phyloP scores from a whole-genome alignment of 2,113 vertebrate genomes.

The Felis catus region DNA sequence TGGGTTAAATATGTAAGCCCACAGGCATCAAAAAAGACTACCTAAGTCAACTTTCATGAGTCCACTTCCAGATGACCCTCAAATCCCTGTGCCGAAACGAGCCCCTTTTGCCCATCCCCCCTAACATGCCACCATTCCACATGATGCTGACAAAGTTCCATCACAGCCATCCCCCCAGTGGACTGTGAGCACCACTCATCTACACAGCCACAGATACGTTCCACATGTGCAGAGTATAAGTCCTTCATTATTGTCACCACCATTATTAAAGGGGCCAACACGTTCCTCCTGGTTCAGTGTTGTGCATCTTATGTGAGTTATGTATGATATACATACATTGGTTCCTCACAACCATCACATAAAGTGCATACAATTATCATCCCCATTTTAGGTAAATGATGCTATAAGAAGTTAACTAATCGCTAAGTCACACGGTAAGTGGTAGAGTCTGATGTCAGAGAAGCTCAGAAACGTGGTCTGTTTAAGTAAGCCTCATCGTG shows the following conservation, averaged over 20 bases:
- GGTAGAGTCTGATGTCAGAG: background rate
- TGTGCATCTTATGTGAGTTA: background rate
- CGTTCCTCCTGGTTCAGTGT: background rate
- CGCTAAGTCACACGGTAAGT: background rate
- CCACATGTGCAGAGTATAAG: background rate
- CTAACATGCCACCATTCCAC: background rate
- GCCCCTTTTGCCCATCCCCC: background rate
- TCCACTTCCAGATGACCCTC: background rate
- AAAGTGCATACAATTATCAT: background rate
- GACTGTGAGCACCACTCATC: background rate
- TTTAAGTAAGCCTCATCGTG: background rate
- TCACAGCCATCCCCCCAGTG: too few species aligned
- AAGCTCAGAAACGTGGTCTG: background rate
- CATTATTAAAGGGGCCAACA: background rate
- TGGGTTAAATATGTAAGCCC: conserved; percentile 49
- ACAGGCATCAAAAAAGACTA: background rate
- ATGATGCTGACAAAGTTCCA: background rate
- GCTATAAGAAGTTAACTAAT: background rate
- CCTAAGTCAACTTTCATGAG: background rate
- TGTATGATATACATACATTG: background rate
- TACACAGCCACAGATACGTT: background rate
- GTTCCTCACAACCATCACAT: background rate
- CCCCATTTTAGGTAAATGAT: conserved; percentile 24
- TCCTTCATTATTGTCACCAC: background rate
- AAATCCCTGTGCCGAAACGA: background rate